These are phyloP conservation scores for Drosophila subpulchrella DNA, from an alignment of 1,140 invertebrate species.

Conservation along the genomic window DNA sequence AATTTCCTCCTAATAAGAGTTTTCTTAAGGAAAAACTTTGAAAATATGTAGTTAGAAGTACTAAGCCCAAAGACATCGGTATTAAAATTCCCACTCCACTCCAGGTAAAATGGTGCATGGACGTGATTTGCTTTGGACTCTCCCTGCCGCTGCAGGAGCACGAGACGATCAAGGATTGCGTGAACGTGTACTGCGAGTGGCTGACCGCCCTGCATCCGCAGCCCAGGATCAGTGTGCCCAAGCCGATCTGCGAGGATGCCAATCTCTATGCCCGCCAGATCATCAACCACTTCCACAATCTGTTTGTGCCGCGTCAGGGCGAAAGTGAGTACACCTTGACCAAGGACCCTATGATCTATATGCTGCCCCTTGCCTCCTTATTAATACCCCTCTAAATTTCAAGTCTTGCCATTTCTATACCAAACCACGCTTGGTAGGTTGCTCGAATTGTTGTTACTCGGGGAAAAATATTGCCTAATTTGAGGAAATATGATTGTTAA, in stretches of 20 bases:
- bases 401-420: conserved; percentile 95
- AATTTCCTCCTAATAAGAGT: not conserved
- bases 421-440: conserved; percentile 93
- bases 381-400: conserved; percentile 70
- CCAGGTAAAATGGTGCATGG: conserved; percentile 84
- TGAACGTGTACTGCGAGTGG: conserved; percentile 99
- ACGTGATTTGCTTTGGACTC: conserved; percentile 95
- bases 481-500: not conserved
- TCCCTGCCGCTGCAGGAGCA: conserved; percentile 95
- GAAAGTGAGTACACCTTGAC: conserved; percentile 89
- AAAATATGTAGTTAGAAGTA: too few species aligned
- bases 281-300: conserved; percentile 96
- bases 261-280: conserved; percentile 96
- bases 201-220: conserved; percentile 92
- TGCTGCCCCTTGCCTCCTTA: conserved; percentile 4
- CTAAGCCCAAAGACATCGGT: too few species aligned
- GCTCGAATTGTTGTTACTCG: conserved; percentile 10
- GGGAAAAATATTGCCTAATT: not conserved
- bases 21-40: not conserved
- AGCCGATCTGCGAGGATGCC: conserved; percentile 94
- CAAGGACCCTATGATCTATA: not conserved
- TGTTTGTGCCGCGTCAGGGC: conserved; percentile 96
- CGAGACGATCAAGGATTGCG: conserved; percentile 97
- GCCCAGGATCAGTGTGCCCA: conserved; percentile 93
- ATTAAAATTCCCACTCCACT: not conserved